A percentile compares a stretch with the other conserved stretches of the same genome.
phyloP scores from a whole-genome alignment of 37 sponge, comb jelly and placozoan genomes.

The Spongilla lacustris region DNA sequence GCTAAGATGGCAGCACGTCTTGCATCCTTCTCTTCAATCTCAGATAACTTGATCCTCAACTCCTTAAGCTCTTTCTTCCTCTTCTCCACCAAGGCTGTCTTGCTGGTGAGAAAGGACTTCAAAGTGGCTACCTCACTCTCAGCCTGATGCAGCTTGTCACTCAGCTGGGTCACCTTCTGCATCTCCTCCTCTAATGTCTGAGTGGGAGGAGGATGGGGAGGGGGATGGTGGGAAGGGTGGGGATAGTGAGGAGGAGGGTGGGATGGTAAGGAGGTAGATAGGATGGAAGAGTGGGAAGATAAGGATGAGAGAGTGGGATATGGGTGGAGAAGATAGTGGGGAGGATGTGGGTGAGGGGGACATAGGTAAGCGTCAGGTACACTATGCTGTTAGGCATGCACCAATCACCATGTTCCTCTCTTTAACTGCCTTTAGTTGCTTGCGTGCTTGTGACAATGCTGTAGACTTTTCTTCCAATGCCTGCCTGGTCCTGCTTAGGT shows the following conservation, averaged over 20 bases:
- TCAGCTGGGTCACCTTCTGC: conserved; percentile 38
- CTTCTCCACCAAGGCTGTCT: conserved; percentile 81
- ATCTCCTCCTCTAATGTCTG: conserved; percentile 85
- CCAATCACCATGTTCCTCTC: conserved; percentile 70
- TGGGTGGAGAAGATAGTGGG: too few species aligned
- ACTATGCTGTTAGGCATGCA: too few species aligned
- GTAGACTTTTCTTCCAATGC: conserved; percentile 80
- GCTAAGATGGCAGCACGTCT: conserved; percentile 82
- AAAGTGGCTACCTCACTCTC: conserved; percentile 78
- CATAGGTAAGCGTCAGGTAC: too few species aligned
- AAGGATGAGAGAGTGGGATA: too few species aligned
- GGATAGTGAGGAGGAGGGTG: too few species aligned
- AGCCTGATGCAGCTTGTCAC: conserved; percentile 66
- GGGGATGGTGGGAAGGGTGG: neutral
- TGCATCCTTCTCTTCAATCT: conserved; percentile 74
- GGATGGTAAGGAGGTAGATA: too few species aligned
- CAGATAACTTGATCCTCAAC: conserved; percentile 27
- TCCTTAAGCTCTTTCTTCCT: conserved; percentile 73
- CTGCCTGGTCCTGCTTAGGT: conserved; percentile 29
- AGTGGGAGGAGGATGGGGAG: neutral
- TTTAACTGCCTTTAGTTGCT: conserved; percentile 73
- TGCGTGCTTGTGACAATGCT: conserved; percentile 60
- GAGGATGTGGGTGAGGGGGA: too few species aligned
- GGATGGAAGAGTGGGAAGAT: too few species aligned
- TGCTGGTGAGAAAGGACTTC: conserved; percentile 75